phyloP scores from a whole-genome alignment of 2,113 vertebrate species.

The Xiphophorus hellerii region DNA sequence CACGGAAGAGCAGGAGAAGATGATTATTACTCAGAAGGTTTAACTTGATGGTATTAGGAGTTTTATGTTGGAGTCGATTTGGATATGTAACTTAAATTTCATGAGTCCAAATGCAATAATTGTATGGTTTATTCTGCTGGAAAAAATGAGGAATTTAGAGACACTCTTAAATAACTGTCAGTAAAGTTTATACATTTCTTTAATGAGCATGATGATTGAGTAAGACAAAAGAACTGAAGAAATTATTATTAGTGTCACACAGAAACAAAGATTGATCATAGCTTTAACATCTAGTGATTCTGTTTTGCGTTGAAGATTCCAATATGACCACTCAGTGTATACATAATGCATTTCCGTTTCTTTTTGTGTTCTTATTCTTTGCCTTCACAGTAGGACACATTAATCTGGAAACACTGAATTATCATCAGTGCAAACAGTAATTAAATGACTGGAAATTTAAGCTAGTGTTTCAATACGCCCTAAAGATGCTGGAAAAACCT shows the following conservation, averaged over 20 bases:
- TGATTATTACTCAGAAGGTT: slow-evolving; percentile 36
- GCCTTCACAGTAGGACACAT: not conserved
- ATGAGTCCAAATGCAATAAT: not conserved
- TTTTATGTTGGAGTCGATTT: too few species aligned
- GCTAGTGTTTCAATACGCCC: not conserved
- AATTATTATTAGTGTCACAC: not conserved
- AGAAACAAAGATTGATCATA: not conserved
- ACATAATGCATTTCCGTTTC: not conserved
- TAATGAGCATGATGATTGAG: not conserved
- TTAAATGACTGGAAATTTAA: not conserved
- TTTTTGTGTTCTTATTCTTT: not conserved
- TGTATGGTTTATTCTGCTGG: not conserved
- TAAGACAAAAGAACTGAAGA: not conserved
- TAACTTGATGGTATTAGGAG: not conserved
- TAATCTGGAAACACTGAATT: not conserved
- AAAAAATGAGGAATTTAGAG: not conserved
- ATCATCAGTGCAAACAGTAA: not conserved
- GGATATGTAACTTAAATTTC: not conserved
- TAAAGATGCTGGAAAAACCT: not conserved
- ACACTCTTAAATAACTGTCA: not conserved
- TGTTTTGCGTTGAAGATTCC: not conserved
- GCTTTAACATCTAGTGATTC: not conserved
- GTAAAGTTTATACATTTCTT: too few species aligned
- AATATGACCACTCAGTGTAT: not conserved
- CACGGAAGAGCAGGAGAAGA: slow-evolving; percentile 25